phyloP scores from a whole-genome alignment of 2,888 invertebrate species.

The Conchocele bisecta region DNA sequence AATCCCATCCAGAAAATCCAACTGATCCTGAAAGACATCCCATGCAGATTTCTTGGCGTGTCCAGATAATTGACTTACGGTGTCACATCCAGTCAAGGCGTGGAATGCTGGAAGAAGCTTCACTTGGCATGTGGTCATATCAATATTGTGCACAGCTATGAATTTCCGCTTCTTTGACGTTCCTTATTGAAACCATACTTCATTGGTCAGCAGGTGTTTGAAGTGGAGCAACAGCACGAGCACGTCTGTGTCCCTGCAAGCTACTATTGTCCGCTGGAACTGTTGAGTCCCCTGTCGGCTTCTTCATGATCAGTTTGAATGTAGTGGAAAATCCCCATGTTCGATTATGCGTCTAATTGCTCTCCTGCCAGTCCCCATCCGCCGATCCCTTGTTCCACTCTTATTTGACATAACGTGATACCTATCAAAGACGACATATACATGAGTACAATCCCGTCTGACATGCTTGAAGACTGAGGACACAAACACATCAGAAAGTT shows the following conservation, averaged over 20 bases:
- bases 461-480: not conserved
- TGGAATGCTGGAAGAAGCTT: not conserved
- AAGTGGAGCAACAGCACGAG: not conserved
- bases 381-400: not conserved
- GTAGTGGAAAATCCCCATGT: not conserved
- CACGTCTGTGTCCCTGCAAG: not conserved
- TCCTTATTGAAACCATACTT: not conserved
- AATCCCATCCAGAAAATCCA: not conserved
- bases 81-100: constrained; percentile 10
- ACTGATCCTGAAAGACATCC: not conserved
- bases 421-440: not conserved
- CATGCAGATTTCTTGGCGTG: not conserved
- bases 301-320: constrained; percentile 3
- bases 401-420: constrained; percentile 3
- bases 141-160: not conserved
- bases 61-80: not conserved
- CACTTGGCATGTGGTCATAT: no score
- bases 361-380: not conserved
- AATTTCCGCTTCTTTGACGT: not conserved
- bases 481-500: not conserved
- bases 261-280: not conserved
- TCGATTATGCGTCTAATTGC: not conserved
- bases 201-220: not conserved
- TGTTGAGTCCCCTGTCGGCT: not conserved
- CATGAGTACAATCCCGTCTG: not conserved